Percentiles rank a stretch among this genome's conserved stretches.
phyloP scores from a whole-genome alignment of 2,113 vertebrate genomes.

The Ancistrus triradiatus region DNA sequence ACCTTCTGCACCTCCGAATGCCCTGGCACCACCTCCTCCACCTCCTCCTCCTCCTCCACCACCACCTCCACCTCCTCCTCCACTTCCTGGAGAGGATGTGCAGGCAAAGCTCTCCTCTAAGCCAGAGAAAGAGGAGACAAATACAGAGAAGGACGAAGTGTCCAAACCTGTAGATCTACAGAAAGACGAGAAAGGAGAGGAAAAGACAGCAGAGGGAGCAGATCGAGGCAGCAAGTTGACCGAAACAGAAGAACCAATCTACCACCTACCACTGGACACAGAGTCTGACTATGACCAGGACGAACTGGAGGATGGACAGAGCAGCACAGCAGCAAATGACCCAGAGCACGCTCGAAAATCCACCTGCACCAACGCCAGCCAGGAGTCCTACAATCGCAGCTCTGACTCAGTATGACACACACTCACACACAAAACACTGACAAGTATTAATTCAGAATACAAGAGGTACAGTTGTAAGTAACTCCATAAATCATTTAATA shows the following conservation, averaged over 20 bases:
- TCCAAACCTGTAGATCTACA: neutral
- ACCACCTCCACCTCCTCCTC: conserved; percentile 47
- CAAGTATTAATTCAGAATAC: too few species aligned
- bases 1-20: conserved; percentile 43
- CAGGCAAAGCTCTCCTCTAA: neutral
- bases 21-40: conserved; percentile 35
- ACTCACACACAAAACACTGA: neutral
- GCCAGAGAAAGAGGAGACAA: conserved; percentile 24
- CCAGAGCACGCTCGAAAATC: conserved; percentile 76
- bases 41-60: conserved; percentile 40
- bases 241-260: conserved; percentile 75
- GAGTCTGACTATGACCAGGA: conserved; percentile 89
- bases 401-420: conserved; percentile 81
- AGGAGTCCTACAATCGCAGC: conserved; percentile 83
- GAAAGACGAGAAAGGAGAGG: conserved; percentile 33
- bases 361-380: conserved; percentile 76
- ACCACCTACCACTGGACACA: conserved; percentile 76
- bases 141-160: conserved; percentile 9
- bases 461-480: too few species aligned
- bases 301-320: conserved; percentile 77
- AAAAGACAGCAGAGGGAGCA: conserved; percentile 25
- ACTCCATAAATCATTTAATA: neutral
- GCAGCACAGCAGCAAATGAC: conserved; percentile 64
- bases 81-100: conserved; percentile 29
- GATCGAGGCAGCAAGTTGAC: conserved; percentile 63